phyloP scores from a whole-genome alignment of 2,113 vertebrate species.

The Damaliscus lunatus region DNA sequence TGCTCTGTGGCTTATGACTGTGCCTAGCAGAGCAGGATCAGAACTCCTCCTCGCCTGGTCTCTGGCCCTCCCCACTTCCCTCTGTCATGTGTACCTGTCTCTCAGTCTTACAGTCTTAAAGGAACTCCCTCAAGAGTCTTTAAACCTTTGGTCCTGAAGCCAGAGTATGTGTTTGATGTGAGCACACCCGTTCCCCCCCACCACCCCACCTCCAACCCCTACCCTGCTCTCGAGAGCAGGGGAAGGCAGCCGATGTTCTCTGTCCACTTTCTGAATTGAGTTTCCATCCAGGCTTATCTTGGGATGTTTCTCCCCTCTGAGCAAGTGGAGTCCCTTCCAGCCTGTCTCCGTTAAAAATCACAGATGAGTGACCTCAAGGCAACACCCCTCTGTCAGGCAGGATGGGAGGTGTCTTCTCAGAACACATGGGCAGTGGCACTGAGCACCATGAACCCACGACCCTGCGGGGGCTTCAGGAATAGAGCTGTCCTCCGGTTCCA shows the following conservation, averaged over 20 bases:
- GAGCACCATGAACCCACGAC: not conserved
- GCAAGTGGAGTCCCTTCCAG: not conserved
- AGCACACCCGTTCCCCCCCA: not conserved
- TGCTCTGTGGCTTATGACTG: not conserved
- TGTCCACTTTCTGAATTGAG: not conserved
- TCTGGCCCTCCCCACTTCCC: not conserved
- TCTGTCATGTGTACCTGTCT: rapidly evolving
- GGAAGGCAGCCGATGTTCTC: no score
- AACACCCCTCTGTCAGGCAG: not conserved
- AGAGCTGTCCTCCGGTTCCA: not conserved
- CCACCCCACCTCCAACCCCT: rapidly evolving
- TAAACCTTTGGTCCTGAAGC: not conserved
- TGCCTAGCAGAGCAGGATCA: not conserved
- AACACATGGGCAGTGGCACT: not conserved
- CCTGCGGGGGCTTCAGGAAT: rapidly evolving
- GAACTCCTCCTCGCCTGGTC: not conserved
- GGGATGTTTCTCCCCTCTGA: not conserved
- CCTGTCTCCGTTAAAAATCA: not conserved
- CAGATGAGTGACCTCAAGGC: rapidly evolving
- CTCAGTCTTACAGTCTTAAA: not conserved
- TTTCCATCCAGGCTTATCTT: not conserved
- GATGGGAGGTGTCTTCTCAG: not conserved
- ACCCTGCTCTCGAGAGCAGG: not conserved
- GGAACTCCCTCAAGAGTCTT: not conserved
- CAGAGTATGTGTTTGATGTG: rapidly evolving